These are phyloP conservation scores for Chauna torquata DNA, from an alignment of 2,113 vertebrate genomes.

Conservation along the genomic window DNA sequence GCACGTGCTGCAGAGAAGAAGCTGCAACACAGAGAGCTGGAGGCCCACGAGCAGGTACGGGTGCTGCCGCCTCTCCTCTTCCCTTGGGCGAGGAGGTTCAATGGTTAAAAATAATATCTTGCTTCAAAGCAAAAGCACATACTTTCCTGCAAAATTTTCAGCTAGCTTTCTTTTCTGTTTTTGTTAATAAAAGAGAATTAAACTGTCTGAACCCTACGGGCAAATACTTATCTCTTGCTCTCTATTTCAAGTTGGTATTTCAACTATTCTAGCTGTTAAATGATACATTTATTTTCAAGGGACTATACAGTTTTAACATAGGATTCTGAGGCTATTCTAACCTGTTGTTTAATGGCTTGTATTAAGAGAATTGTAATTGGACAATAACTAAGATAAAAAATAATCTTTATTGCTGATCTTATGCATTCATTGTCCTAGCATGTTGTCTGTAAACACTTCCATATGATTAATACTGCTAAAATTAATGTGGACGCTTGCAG, in stretches of 20 bases:
- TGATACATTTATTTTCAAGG: constrained; percentile 48
- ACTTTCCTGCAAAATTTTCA: constrained; percentile 50
- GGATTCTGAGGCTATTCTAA: constrained; percentile 22
- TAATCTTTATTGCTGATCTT: constrained; percentile 15
- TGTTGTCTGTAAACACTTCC: constrained; percentile 11
- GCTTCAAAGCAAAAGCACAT: constrained; percentile 59
- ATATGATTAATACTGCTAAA: background rate
- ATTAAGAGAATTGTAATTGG: background rate
- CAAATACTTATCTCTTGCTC: constrained; percentile 48
- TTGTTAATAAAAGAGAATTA: constrained; percentile 51
- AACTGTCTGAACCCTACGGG: constrained; percentile 52
- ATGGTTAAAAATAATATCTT: background rate
- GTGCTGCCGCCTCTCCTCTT: background rate
- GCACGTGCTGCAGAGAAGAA: constrained; percentile 79
- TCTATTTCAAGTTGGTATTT: constrained; percentile 43
- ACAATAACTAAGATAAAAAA: background rate
- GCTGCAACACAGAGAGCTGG: constrained; percentile 84
- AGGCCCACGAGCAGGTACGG: constrained; percentile 88
- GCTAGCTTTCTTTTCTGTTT: constrained; percentile 26
- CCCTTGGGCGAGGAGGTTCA: background rate
- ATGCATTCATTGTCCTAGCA: background rate
- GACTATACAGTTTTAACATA: constrained; percentile 17
- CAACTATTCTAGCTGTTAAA: constrained; percentile 30
- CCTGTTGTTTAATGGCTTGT: constrained; percentile 40
- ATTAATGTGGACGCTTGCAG: background rate